Percentiles rank a stretch among this genome's conserved stretches.
These are phyloP conservation scores for Synanthedon andrenaeformis DNA, from an alignment of 2,888 invertebrate genomes.

Conservation along the genomic window DNA sequence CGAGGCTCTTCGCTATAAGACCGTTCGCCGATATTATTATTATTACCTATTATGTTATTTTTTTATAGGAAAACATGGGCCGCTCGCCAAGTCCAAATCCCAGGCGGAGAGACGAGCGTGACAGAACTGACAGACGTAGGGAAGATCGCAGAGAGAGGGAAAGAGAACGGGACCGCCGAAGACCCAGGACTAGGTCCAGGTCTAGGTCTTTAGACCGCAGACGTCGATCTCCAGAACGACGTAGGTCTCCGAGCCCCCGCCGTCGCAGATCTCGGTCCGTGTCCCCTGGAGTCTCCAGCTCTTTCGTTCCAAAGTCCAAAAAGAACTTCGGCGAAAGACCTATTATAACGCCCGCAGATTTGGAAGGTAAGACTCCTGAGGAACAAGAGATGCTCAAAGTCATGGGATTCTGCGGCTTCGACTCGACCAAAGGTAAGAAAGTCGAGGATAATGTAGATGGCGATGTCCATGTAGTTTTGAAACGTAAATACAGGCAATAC, in stretches of 20 bases:
- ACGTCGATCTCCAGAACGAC: slow-evolving; percentile 52
- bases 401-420: slow-evolving; percentile 98
- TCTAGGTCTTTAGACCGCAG: slow-evolving; percentile 55
- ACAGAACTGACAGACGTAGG: slow-evolving; percentile 13
- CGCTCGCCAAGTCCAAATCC: slow-evolving; percentile 56
- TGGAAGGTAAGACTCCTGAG: slow-evolving; percentile 90
- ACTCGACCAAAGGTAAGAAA: slow-evolving; percentile 96
- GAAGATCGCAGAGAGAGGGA: slow-evolving; percentile 29
- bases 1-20: no score
- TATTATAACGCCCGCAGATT: slow-evolving; percentile 82
- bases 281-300: slow-evolving; percentile 50
- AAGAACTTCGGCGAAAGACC: slow-evolving; percentile 71
- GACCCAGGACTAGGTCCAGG: slow-evolving; percentile 50
- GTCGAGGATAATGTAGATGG: slow-evolving; percentile 94
- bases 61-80: slow-evolving; percentile 42
- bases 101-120: slow-evolving; percentile 51
- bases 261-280: slow-evolving; percentile 36
- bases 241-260: slow-evolving; percentile 29
- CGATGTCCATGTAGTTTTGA: slow-evolving; percentile 95
- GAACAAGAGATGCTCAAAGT: slow-evolving; percentile 95
- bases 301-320: slow-evolving; percentile 45
- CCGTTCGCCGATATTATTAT: no score
- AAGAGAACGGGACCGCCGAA: slow-evolving; percentile 44
- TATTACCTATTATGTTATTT: slow-evolving; percentile 3
- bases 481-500: slow-evolving; percentile 97